Percentiles rank a stretch among this genome's conserved stretches.
These are phyloP conservation scores for Smittia aterrima DNA, from an alignment of 2,888 invertebrate genomes.

Conservation along the genomic window DNA sequence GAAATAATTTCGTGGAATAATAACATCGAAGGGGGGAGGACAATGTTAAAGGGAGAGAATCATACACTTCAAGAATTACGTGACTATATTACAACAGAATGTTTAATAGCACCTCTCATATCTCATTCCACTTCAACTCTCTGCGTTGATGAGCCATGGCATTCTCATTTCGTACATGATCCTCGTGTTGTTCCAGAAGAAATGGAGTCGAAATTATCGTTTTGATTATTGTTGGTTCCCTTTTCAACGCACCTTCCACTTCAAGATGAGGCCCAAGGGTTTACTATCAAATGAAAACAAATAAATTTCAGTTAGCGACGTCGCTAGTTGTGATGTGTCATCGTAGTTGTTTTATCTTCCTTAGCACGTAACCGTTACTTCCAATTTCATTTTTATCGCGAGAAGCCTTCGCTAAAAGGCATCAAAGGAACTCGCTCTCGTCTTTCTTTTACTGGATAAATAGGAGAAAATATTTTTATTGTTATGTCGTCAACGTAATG, in stretches of 20 bases:
- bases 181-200: constrained; percentile 1
- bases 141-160: not conserved
- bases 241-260: not conserved
- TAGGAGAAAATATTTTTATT: constrained; percentile 14
- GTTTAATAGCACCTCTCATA: too few species aligned
- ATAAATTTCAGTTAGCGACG: constrained; percentile 27
- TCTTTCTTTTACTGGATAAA: not conserved
- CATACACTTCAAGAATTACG: constrained; percentile 35
- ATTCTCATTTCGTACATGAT: not conserved
- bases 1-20: not conserved
- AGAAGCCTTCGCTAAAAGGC: not conserved
- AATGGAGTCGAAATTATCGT: constrained; percentile 5
- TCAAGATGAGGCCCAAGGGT: not conserved
- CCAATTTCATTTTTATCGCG: constrained; percentile 6
- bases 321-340: not conserved
- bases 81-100: constrained; percentile 23
- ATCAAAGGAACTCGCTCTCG: not conserved
- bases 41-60: constrained; percentile 16
- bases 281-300: constrained; percentile 4
- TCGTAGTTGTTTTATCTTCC: constrained; percentile 21
- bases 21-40: not conserved
- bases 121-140: not conserved
- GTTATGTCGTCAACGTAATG: not conserved
- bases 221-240: not conserved
- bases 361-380: constrained; percentile 6